Evolutionary conservation across 1,140 invertebrate species (phyloP).

Genomic region (Scaptomyza graminum): DNA sequence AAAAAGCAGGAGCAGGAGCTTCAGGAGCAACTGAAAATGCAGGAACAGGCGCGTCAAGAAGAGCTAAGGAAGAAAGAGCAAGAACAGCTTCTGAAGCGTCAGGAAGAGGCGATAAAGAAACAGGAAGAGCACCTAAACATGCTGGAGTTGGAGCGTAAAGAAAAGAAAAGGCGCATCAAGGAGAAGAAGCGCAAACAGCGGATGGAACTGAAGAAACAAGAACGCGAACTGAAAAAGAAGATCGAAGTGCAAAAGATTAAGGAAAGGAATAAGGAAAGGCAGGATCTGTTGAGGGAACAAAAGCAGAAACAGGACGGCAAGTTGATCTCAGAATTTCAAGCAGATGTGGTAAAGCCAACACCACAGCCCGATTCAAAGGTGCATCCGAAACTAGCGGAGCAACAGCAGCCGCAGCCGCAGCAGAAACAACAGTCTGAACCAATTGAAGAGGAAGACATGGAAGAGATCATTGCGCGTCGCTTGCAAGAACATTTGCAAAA

Average conservation of each 20-base stretch:
- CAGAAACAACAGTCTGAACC: constrained; percentile 5
- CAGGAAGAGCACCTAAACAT: not conserved
- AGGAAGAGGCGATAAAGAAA: not conserved
- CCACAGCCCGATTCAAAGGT: too few relatives aligned
- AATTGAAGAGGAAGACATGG: not conserved
- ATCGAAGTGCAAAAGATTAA: not conserved
- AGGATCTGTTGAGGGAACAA: not conserved
- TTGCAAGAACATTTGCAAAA: constrained; percentile 38
- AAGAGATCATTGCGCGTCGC: constrained; percentile 36
- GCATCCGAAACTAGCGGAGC: not conserved
- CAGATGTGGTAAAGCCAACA: not conserved
- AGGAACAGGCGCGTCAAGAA: not conserved
- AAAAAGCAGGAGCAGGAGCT: not conserved
- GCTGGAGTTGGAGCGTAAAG: not conserved
- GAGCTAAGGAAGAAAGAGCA: not conserved
- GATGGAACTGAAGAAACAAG: not conserved
- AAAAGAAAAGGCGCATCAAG: not conserved
- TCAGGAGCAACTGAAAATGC: not conserved
- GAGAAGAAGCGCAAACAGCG: not conserved
- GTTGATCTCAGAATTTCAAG: constrained; percentile 2
- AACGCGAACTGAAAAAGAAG: constrained; percentile 1
- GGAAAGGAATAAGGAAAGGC: not conserved
- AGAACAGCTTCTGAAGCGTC: not conserved
- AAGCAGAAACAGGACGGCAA: not conserved
- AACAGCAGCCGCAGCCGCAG: not conserved